These are phyloP conservation scores for Formicarius rufipectus DNA, from an alignment of 2,113 vertebrate genomes.

Conservation along the genomic window DNA sequence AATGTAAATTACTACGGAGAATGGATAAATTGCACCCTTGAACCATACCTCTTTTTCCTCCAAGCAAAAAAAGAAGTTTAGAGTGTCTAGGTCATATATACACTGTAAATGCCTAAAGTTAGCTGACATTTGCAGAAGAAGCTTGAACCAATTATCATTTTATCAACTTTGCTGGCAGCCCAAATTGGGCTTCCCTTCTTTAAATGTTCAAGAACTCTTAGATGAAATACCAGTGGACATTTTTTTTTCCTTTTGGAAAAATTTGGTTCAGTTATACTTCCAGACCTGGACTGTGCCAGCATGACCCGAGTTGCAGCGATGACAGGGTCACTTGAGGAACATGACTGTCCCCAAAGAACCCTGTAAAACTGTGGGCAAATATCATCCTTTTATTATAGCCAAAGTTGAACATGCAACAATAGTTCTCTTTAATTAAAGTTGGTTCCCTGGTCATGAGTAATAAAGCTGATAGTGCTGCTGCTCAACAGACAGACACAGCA, in stretches of 20 bases:
- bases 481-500: not conserved
- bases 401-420: not conserved
- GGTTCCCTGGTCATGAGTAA: not conserved
- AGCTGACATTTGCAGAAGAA: not conserved
- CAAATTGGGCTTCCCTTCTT: not conserved
- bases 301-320: not conserved
- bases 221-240: not conserved
- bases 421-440: not conserved
- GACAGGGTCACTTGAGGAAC: not conserved
- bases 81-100: not conserved
- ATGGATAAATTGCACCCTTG: not conserved
- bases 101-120: not conserved
- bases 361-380: not conserved
- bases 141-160: not conserved
- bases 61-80: not conserved
- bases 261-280: not conserved
- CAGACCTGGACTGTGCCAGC: not conserved
- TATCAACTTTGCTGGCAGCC: not conserved
- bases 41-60: not conserved
- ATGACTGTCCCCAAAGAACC: not conserved
- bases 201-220: not conserved
- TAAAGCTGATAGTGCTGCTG: not conserved
- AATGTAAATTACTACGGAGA: not conserved
- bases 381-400: not conserved
- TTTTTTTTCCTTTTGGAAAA: not conserved